Percentiles rank a stretch among this genome's conserved stretches.
These are phyloP conservation scores for Margarornis squamiger DNA, from an alignment of 2,797 vertebrate genomes.

Conservation along the genomic window DNA sequence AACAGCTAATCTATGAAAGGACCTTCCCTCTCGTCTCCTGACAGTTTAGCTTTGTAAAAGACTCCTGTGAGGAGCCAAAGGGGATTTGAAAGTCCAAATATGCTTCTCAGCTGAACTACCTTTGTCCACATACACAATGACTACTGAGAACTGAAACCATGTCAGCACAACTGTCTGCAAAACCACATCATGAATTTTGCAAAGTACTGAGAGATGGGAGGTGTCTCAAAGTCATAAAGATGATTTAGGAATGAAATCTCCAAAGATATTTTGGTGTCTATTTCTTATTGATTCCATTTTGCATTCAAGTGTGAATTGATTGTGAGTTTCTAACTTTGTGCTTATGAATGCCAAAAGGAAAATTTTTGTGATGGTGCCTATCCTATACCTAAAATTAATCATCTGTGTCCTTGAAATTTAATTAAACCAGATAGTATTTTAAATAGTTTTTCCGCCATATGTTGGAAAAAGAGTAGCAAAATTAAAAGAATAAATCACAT, in stretches of 20 bases:
- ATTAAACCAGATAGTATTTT: slow-evolving; percentile 57
- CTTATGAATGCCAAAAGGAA: slow-evolving; percentile 24
- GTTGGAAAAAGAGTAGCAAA: slow-evolving; percentile 46
- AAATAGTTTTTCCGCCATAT: slow-evolving; percentile 39
- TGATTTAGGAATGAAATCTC: slow-evolving; percentile 3
- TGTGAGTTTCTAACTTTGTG: neutral
- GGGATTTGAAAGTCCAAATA: neutral
- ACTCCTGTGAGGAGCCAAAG: neutral
- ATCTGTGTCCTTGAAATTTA: slow-evolving; percentile 54
- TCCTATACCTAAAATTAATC: slow-evolving; percentile 12
- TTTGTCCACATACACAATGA: neutral
- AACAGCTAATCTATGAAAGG: neutral
- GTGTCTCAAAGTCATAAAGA: neutral
- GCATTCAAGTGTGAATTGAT: neutral
- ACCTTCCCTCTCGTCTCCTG: neutral
- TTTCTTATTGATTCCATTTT: neutral
- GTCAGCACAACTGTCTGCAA: neutral
- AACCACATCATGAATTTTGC: neutral
- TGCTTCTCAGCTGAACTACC: neutral
- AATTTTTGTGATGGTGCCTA: slow-evolving; percentile 41
- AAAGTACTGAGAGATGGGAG: neutral
- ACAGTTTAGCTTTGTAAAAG: neutral
- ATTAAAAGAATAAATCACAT: slow-evolving; percentile 58
- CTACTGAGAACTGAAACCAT: neutral
- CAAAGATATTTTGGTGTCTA: neutral